A percentile compares a stretch with the other conserved stretches of the same genome.
Evolutionary conservation across 2,113 vertebrate species (phyloP).

Genomic region (Dromiciops gliroides): DNA sequence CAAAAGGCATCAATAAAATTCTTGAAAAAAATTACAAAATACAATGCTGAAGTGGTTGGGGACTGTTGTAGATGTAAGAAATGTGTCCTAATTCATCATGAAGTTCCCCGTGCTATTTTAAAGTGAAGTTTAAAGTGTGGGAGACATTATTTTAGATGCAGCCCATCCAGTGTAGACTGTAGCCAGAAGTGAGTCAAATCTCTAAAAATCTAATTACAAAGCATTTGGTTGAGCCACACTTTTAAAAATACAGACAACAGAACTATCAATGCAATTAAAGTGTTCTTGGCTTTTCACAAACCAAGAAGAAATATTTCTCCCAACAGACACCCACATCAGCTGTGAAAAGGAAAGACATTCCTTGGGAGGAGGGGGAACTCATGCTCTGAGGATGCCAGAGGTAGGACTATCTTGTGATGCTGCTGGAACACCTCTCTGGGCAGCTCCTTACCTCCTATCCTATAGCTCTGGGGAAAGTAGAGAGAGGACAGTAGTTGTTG

Average conservation of each 20-base stretch:
- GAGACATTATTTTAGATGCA: not conserved
- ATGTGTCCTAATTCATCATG: not conserved
- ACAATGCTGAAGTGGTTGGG: not conserved
- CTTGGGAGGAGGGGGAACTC: not conserved
- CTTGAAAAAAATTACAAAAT: not conserved
- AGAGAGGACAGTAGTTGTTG: not conserved
- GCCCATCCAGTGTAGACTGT: not conserved
- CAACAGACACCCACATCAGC: not conserved
- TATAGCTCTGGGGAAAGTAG: not conserved
- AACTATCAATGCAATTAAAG: not conserved
- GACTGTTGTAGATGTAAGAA: not conserved
- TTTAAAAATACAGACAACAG: not conserved
- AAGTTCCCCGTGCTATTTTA: not conserved
- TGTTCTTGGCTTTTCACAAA: not conserved
- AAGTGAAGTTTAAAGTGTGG: not conserved
- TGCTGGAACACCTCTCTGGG: not conserved
- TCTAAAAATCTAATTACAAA: not conserved
- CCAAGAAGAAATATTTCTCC: not conserved
- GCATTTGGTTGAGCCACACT: not conserved
- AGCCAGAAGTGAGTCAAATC: not conserved
- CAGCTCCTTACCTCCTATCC: not conserved
- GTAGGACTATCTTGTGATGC: not conserved
- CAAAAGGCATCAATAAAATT: not conserved
- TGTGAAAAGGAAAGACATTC: not conserved
- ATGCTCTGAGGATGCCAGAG: not conserved